Percentiles rank a stretch among this genome's conserved stretches.
These are phyloP conservation scores for Amphibalanus amphitrite DNA, from an alignment of 1,140 invertebrate species.

Conservation along the genomic window DNA sequence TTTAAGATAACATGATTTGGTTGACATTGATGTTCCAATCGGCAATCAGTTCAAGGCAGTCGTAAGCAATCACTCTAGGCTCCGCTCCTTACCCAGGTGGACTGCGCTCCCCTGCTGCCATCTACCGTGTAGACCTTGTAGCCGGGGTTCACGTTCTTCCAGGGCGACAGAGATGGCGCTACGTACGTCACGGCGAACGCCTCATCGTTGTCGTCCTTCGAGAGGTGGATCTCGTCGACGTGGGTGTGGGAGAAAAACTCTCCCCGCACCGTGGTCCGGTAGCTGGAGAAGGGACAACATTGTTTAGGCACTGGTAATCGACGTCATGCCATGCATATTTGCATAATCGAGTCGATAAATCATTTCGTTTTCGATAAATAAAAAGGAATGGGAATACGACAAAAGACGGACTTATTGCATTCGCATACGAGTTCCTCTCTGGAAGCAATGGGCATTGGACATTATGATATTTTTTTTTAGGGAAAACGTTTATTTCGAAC, in stretches of 20 bases:
- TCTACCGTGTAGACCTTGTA: background rate
- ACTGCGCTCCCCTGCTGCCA: background rate
- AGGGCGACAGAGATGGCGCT: background rate
- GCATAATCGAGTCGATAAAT: too few relatives aligned
- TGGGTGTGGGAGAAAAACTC: background rate
- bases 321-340: too few relatives aligned
- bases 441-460: too few relatives aligned
- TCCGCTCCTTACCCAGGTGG: background rate
- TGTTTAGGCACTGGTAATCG: too few relatives aligned
- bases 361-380: too few relatives aligned
- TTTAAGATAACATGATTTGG: too few relatives aligned
- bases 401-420: too few relatives aligned
- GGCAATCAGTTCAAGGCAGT: background rate
- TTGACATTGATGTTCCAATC: too few relatives aligned
- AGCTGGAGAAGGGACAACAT: background rate
- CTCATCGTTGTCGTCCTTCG: background rate
- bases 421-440: too few relatives aligned
- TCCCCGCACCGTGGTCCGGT: background rate
- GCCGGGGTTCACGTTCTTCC: background rate
- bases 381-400: too few relatives aligned
- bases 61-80: background rate
- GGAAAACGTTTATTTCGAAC: too few relatives aligned
- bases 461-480: too few relatives aligned
- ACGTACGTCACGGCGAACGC: background rate
- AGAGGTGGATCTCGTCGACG: background rate